These are phyloP conservation scores for Suricata suricatta DNA, from an alignment of 2,113 vertebrate genomes.

Conservation along the genomic window DNA sequence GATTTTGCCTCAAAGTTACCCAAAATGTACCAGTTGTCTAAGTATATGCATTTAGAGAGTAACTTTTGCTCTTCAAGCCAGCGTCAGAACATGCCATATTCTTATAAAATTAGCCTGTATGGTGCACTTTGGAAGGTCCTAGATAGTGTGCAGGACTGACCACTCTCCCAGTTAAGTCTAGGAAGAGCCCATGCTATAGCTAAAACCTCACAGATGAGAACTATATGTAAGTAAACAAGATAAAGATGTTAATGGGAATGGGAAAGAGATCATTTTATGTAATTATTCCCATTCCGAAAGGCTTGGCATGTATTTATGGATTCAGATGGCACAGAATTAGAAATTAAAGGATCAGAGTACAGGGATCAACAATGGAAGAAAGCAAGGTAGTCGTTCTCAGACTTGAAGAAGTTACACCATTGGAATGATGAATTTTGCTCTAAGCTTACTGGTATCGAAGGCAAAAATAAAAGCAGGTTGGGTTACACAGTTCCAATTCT, in stretches of 20 bases:
- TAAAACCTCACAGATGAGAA: background rate
- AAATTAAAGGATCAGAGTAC: constrained; percentile 58
- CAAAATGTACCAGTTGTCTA: background rate
- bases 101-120: background rate
- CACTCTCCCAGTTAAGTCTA: background rate
- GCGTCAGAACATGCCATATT: background rate
- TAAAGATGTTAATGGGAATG: background rate
- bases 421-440: constrained; percentile 52
- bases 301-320: constrained; percentile 31
- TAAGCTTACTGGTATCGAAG: constrained; percentile 19
- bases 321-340: constrained; percentile 50
- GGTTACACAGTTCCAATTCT: constrained; percentile 36
- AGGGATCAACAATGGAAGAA: constrained; percentile 20
- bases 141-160: background rate
- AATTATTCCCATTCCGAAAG: constrained; percentile 11
- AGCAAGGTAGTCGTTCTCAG: constrained; percentile 11
- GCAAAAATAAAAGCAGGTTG: constrained; percentile 51
- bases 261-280: background rate
- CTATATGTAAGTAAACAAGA: background rate
- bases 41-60: background rate
- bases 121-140: background rate
- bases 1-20: constrained; percentile 2
- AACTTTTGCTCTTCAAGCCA: background rate
- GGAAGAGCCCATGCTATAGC: background rate
- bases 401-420: constrained; percentile 13